Conservation (phyloP, 1,140 invertebrate genomes). For the Lucilia cuprina region DNA sequence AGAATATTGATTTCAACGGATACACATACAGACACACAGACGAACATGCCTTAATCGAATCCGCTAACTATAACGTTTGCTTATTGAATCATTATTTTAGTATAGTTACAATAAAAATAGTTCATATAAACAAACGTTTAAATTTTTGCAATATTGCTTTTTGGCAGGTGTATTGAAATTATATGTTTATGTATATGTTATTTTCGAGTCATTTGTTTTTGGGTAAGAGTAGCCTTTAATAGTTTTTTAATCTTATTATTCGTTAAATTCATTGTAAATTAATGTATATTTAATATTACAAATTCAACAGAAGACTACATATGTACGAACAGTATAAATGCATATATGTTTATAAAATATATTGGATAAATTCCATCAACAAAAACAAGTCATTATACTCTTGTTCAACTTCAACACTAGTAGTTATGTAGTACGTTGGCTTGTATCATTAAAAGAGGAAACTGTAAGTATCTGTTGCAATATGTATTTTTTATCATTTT, state of each 20-base stretch:
- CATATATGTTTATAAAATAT: background rate
- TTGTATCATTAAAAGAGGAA: background rate
- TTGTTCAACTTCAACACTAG: background rate
- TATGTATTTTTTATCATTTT: background rate
- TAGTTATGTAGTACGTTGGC: background rate
- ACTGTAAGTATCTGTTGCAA: slow-evolving; percentile 2
- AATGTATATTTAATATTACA: background rate
- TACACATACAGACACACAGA: no score
- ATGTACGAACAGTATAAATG: background rate
- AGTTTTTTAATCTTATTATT: background rate
- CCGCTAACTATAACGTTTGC: no score
- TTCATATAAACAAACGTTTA: no score
- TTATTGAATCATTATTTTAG: no score
- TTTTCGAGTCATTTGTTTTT: no score
- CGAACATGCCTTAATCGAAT: no score
- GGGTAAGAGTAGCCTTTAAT: background rate
- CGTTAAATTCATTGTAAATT: background rate
- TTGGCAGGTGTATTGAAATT: no score
- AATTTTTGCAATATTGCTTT: no score
- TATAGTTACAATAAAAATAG: no score
- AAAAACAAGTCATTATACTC: background rate
- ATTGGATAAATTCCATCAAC: background rate
- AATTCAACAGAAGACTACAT: background rate
- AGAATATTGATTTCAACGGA: no score
- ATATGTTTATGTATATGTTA: no score